Conservation (phyloP, 2,113 vertebrate species). For the Sialia sialis region DNA sequence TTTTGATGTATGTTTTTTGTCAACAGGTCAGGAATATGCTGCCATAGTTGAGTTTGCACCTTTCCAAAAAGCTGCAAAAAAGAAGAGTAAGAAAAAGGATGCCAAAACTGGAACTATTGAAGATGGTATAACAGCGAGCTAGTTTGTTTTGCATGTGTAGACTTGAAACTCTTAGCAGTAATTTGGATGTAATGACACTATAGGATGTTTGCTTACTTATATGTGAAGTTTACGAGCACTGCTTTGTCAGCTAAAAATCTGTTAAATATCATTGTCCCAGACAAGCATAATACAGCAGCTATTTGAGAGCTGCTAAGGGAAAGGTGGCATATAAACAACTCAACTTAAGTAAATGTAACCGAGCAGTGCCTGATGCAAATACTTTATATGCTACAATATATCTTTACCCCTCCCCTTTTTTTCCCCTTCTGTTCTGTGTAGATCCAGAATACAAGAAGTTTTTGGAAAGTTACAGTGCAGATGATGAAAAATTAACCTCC, state of each 20-base stretch:
- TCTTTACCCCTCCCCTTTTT: accelerated
- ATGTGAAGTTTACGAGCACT: background rate
- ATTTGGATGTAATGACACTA: background rate
- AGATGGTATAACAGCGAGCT: slow-evolving; percentile 79
- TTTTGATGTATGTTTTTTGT: background rate
- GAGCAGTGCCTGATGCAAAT: background rate
- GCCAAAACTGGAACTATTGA: slow-evolving; percentile 93
- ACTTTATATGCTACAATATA: background rate
- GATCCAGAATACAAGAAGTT: slow-evolving; percentile 97
- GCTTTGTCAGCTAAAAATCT: background rate
- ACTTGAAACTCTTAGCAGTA: background rate
- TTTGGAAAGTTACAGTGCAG: slow-evolving; percentile 89
- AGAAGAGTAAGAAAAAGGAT: slow-evolving; percentile 95
- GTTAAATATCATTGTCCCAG: background rate
- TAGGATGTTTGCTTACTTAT: background rate
- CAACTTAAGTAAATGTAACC: background rate
- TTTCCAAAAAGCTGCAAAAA: slow-evolving; percentile 98
- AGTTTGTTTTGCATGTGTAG: background rate
- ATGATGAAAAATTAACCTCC: slow-evolving; percentile 92
- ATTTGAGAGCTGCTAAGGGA: background rate
- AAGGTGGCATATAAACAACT: background rate
- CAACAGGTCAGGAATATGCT: slow-evolving; percentile 92
- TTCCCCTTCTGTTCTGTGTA: background rate
- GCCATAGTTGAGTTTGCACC: slow-evolving; percentile 98
- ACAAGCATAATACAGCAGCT: background rate